phyloP scores from a whole-genome alignment of 1,140 invertebrate genomes.

The Globodera rostochiensis region DNA sequence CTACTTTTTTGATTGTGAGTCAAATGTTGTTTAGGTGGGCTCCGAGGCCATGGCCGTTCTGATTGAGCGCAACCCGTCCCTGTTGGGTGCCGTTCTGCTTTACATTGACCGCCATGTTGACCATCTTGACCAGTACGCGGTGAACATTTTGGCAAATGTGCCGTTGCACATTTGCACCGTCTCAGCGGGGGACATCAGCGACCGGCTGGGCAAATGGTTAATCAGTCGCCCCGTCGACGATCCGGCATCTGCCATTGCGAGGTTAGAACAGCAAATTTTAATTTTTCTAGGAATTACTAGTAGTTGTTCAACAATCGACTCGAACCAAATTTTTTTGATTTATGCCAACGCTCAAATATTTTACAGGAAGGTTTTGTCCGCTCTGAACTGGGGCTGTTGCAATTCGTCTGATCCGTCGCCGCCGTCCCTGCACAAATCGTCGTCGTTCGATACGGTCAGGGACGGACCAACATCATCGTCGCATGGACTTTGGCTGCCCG shows the following conservation, averaged over 20 bases:
- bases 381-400: constrained; percentile 37
- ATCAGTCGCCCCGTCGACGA: constrained; percentile 40
- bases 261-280: constrained; percentile 10
- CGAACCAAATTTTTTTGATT: too few relatives aligned
- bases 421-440: not conserved
- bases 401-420: not conserved
- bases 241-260: constrained; percentile 41
- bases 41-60: constrained; percentile 45
- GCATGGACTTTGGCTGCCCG: constrained; percentile 33
- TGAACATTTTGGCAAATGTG: constrained; percentile 46
- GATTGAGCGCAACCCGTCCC: constrained; percentile 38
- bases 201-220: constrained; percentile 49
- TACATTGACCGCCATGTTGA: constrained; percentile 49
- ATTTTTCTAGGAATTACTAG: too few relatives aligned
- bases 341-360: not conserved
- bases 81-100: constrained; percentile 32
- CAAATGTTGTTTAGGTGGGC: constrained; percentile 34
- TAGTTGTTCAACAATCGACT: too few relatives aligned
- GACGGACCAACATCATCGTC: not conserved
- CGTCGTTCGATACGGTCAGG: not conserved
- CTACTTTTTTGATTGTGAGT: not conserved
- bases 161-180: constrained; percentile 39
- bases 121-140: constrained; percentile 50
- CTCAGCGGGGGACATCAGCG: constrained; percentile 36
- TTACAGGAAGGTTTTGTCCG: constrained; percentile 40